These are phyloP conservation scores for Cotesia chilonis DNA, from an alignment of 1,140 invertebrate genomes.

Conservation along the genomic window DNA sequence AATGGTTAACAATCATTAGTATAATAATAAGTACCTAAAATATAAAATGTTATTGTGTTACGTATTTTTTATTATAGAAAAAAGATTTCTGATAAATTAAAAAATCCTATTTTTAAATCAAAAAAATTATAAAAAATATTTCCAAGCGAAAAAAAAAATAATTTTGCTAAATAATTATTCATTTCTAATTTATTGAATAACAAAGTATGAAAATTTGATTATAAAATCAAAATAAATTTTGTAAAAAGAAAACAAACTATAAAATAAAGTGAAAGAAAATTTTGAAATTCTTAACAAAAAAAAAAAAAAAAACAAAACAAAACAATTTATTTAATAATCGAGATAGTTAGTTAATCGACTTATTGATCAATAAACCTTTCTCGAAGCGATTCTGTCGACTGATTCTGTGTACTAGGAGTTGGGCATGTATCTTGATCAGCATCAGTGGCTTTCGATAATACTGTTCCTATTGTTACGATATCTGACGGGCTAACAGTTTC, in stretches of 20 bases:
- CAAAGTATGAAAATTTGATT: too few relatives aligned
- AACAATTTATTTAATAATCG: not conserved
- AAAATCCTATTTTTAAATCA: too few relatives aligned
- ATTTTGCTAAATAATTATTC: too few relatives aligned
- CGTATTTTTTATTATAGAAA: too few relatives aligned
- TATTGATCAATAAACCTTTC: constrained; percentile 53
- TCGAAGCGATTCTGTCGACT: constrained; percentile 56
- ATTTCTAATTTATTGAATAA: too few relatives aligned
- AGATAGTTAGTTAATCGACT: not conserved
- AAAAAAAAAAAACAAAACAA: not conserved
- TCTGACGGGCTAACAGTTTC: constrained; percentile 59
- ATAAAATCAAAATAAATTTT: not conserved
- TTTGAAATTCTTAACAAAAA: too few relatives aligned
- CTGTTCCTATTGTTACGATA: constrained; percentile 56
- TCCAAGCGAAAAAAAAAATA: too few relatives aligned
- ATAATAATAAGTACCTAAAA: not conserved
- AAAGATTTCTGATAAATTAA: too few relatives aligned
- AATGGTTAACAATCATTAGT: constrained; percentile 13
- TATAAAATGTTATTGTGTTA: too few relatives aligned
- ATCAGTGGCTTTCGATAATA: constrained; percentile 55
- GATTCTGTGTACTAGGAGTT: constrained; percentile 49
- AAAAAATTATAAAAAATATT: too few relatives aligned
- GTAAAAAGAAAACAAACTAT: not conserved
- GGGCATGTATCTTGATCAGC: constrained; percentile 55
- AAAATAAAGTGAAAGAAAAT: not conserved